Conservation (phyloP, 2,888 invertebrate species). For the Pammene aurita region DNA sequence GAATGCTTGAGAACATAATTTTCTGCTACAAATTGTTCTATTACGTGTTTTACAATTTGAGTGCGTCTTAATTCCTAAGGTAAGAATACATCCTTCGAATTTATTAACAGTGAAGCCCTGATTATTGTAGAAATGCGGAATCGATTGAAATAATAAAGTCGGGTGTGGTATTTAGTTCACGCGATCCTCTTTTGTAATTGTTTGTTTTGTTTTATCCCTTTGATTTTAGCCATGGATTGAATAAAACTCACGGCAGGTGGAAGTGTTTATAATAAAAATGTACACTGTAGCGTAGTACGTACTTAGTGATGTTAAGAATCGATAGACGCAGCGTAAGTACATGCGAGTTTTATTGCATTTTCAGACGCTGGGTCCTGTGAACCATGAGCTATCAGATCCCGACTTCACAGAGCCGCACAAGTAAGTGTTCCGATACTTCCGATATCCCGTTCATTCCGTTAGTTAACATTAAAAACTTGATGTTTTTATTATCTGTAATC, state of each 20-base stretch:
- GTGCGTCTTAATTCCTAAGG: slow-evolving; percentile 62
- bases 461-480: slow-evolving; percentile 16
- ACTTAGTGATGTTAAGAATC: slow-evolving; percentile 52
- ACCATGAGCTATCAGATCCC: slow-evolving; percentile 95
- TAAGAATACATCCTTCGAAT: slow-evolving; percentile 46
- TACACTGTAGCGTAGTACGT: slow-evolving; percentile 41
- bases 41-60: slow-evolving; percentile 46
- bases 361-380: slow-evolving; percentile 86
- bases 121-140: slow-evolving; percentile 13
- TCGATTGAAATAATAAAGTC: slow-evolving; percentile 52
- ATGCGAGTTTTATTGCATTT: slow-evolving; percentile 62
- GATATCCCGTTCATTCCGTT: too few relatives aligned
- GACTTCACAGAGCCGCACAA: slow-evolving; percentile 90
- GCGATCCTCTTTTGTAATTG: slow-evolving; percentile 60
- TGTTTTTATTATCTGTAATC: slow-evolving; percentile 27
- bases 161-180: slow-evolving; percentile 80
- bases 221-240: slow-evolving; percentile 52
- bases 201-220: slow-evolving; percentile 73
- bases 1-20: slow-evolving; percentile 57
- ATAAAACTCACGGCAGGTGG: slow-evolving; percentile 51
- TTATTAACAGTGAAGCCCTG: not conserved
- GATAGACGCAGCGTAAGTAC: slow-evolving; percentile 58
- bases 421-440: slow-evolving; percentile 85
- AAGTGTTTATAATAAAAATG: slow-evolving; percentile 48
- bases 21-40: slow-evolving; percentile 53